Percentiles rank a stretch among this genome's conserved stretches.
Evolutionary conservation across 2,797 vertebrate genomes (phyloP).

Genomic region (Oreochromis mossambicus): DNA sequence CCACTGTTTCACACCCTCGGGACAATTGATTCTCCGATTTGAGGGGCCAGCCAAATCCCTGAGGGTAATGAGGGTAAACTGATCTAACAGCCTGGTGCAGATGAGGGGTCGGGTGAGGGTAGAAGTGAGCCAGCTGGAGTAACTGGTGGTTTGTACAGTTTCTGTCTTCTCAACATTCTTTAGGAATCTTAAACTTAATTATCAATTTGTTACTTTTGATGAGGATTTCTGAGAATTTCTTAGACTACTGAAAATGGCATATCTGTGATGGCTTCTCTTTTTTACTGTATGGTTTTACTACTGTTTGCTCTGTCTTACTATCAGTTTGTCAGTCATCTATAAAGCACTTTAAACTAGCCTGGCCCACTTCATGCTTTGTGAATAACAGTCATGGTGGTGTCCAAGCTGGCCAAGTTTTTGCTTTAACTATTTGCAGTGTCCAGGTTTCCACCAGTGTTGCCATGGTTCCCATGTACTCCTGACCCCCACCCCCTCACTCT

Average conservation of each 20-base stretch:
- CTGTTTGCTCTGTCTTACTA: neutral
- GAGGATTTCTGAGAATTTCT: neutral
- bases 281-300: neutral
- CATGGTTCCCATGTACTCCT: neutral
- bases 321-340: neutral
- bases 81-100: neutral
- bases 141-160: neutral
- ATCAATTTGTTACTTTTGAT: neutral
- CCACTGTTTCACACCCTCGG: neutral
- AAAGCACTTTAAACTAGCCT: neutral
- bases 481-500: neutral
- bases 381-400: no score
- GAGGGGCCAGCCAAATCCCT: neutral
- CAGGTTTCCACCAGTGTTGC: neutral
- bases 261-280: neutral
- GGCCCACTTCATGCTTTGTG: neutral
- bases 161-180: neutral
- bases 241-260: neutral
- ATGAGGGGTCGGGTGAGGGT: neutral
- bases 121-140: neutral
- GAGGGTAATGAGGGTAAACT: neutral
- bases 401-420: no score
- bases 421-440: neutral
- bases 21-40: neutral
- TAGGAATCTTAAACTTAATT: neutral